Evolutionary conservation across 2,888 invertebrate genomes (phyloP).

Genomic region (Orthonevra nobilis): DNA sequence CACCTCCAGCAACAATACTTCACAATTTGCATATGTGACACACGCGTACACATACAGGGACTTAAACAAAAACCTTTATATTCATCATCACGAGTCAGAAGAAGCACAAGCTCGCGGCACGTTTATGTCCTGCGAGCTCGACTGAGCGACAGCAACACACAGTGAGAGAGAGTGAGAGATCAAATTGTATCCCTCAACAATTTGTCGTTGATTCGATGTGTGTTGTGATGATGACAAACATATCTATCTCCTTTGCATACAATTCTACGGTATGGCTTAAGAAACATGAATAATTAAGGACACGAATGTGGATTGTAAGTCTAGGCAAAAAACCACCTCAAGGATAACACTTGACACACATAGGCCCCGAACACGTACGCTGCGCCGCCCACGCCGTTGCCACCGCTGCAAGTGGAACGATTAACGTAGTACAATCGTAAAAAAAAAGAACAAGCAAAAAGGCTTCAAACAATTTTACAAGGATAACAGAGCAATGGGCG

Average conservation of each 20-base stretch:
- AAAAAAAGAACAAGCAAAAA: constrained; percentile 17
- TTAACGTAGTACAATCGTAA: constrained; percentile 31
- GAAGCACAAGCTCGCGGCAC: no score
- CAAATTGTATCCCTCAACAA: constrained; percentile 13
- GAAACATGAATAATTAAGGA: constrained; percentile 69
- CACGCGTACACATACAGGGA: constrained; percentile 20
- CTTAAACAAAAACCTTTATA: constrained; percentile 18
- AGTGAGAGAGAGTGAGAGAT: neutral
- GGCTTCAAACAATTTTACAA: no score
- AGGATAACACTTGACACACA: constrained; percentile 70
- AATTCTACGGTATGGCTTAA: constrained; percentile 35
- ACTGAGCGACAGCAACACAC: no score
- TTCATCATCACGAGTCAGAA: constrained; percentile 2
- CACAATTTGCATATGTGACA: constrained; percentile 53
- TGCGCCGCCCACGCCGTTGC: no score
- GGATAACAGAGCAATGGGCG: constrained; percentile 74
- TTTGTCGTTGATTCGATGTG: constrained; percentile 48
- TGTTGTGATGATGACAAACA: constrained; percentile 47
- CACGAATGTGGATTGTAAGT: constrained; percentile 70
- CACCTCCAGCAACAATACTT: constrained; percentile 10
- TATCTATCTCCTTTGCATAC: constrained; percentile 43
- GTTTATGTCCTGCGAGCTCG: constrained; percentile 8
- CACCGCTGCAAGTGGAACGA: constrained; percentile 50
- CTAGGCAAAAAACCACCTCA: constrained; percentile 65
- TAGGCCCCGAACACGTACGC: constrained; percentile 43